These are phyloP conservation scores for Argyresthia goedartella DNA, from an alignment of 2,888 invertebrate genomes.

Conservation along the genomic window DNA sequence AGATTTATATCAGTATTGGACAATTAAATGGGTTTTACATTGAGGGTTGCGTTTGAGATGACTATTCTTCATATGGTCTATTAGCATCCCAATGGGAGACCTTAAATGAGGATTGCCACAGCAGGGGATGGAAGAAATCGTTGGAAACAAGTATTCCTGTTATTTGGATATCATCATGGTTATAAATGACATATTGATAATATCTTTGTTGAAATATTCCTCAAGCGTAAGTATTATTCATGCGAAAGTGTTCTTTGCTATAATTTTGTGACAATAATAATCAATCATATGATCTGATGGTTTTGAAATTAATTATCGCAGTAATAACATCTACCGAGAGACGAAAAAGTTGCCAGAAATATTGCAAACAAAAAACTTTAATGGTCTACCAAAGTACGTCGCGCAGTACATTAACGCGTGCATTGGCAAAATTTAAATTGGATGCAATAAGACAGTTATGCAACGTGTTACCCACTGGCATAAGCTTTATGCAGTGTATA, in stretches of 20 bases:
- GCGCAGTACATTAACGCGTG: background rate
- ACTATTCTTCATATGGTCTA: constrained; percentile 35
- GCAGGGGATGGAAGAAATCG: background rate
- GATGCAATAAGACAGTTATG: constrained; percentile 17
- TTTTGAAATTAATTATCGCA: no score
- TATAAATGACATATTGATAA: background rate
- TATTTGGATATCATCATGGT: no score
- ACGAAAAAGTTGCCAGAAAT: no score
- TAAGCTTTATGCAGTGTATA: no score
- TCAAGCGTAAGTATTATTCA: background rate
- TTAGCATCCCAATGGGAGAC: constrained; percentile 17
- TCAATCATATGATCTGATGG: no score
- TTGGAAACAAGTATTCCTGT: no score
- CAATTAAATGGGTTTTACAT: constrained; percentile 45
- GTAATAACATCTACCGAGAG: no score
- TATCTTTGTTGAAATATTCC: background rate
- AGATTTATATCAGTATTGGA: constrained; percentile 37
- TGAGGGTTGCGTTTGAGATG: constrained; percentile 32
- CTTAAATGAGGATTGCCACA: background rate
- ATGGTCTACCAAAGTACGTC: background rate
- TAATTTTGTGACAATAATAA: no score
- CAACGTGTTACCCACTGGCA: constrained; percentile 17
- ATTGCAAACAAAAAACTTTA: background rate
- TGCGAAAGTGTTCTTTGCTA: no score
- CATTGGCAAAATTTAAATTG: constrained; percentile 7